Conservation (phyloP, 2,797 vertebrate genomes). For the Notolabrus celidotus region DNA sequence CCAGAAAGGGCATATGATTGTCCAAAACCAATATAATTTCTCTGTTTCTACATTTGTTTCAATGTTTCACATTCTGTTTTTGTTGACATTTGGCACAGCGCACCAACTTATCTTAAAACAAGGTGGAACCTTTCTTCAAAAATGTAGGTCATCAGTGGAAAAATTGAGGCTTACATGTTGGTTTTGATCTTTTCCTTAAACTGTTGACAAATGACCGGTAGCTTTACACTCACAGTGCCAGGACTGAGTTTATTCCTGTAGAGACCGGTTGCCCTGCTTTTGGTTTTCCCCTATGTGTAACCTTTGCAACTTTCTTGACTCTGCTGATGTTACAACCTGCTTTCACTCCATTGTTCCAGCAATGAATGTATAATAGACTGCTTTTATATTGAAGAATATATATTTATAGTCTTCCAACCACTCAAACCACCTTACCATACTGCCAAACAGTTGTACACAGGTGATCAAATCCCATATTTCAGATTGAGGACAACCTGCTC, state of each 20-base stretch:
- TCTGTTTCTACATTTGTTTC: no score
- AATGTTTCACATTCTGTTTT: no score
- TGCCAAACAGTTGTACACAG: neutral
- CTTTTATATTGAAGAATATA: neutral
- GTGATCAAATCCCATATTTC: neutral
- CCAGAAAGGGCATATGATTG: no score
- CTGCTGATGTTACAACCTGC: neutral
- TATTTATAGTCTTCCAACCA: neutral
- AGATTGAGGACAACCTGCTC: no score
- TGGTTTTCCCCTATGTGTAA: no score
- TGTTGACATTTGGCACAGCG: no score
- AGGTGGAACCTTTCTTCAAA: no score
- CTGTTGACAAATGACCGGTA: neutral
- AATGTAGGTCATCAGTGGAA: neutral
- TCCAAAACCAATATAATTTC: no score
- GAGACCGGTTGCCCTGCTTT: neutral
- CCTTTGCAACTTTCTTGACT: no score
- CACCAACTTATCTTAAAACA: no score
- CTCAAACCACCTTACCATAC: neutral
- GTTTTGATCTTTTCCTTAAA: neutral
- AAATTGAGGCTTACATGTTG: neutral
- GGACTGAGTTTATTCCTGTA: neutral
- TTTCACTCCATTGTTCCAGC: neutral
- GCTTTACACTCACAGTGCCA: neutral
- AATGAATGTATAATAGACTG: neutral